Conservation (phyloP, 2,888 invertebrate genomes). For the Celastrina argiolus region DNA sequence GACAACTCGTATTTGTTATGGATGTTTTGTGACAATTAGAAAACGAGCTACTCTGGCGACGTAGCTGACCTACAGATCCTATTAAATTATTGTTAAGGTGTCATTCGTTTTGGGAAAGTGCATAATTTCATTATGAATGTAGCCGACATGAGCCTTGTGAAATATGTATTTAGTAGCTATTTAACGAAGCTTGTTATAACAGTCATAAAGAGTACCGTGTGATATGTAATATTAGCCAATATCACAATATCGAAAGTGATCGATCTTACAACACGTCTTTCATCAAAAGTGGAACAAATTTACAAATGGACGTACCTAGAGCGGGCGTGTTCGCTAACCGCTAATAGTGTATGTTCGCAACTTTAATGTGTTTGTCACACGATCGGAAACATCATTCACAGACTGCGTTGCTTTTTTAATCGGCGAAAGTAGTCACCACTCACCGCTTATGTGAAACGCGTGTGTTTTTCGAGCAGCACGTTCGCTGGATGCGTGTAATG, state of each 20-base stretch:
- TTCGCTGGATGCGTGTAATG: conserved; percentile 21
- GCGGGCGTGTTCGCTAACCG: neutral
- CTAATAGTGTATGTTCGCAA: conserved; percentile 12
- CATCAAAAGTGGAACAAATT: conserved; percentile 25
- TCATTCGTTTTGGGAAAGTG: neutral
- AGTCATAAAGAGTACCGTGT: neutral
- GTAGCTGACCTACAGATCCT: neutral
- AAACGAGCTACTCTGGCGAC: neutral
- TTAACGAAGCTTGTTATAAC: neutral
- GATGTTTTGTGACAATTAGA: conserved; percentile 11
- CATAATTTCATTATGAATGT: neutral
- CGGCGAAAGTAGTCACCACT: conserved; percentile 72
- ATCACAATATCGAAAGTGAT: conserved; percentile 19
- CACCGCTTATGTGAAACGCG: conserved; percentile 62
- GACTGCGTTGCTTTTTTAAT: conserved; percentile 46
- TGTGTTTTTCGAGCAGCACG: conserved; percentile 49
- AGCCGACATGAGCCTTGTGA: neutral
- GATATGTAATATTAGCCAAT: conserved; percentile 1
- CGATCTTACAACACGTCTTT: conserved; percentile 18
- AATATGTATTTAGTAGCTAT: neutral
- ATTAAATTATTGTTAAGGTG: neutral
- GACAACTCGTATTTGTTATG: neutral
- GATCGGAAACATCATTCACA: conserved; percentile 45
- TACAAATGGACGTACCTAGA: conserved; percentile 22
- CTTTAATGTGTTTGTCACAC: conserved; percentile 50